Base-by-base conservation (phyloP, 2,888 invertebrate genomes). In the Bombyx huttoni region DNA sequence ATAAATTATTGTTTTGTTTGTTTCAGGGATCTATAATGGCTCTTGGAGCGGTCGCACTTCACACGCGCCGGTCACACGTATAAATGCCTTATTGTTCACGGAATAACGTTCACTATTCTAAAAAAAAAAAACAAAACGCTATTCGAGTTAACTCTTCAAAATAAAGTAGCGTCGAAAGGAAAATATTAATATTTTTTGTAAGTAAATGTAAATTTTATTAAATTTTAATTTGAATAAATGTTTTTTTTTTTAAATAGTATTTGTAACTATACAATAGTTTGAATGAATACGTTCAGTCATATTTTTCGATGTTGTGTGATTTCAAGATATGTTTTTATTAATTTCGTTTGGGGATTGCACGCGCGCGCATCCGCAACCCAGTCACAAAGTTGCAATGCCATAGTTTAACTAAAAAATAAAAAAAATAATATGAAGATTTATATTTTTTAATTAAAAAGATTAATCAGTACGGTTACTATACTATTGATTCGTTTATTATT, bases 331-430 rank as follows among this genome's bases (percentile, higher is more conserved):
- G 8, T 40, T 40, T 10, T 40, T 40, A 40, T 40, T 40, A 40
- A 40, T 40, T 10, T 40, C 12, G 13, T 10, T 13, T 13, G 2
- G 14, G 50, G 50, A 47, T 51, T 50, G 50, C 9, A 40, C 63
- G 67, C 66, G 67, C 66, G 67, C 62, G 72, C 67, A 69, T 70
- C 72, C 75, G 76, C 75, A 74, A 69, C 68, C 73, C 78, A 81
- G 81, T 84, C 84, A 81, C 83, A 82, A 83, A 81, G 72, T 78
- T 81, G 79, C 81, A 79, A 84, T 84, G 85, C 83, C 84, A 83
- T 84, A 82, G 75, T 75, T 70, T 72, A 71, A 72, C 70, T 65
- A 70, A 65, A 57, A 62, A 35, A 50, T 34, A 47, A 48, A 49
- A 49, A 51, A 52, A 51, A 51, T 3, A 24, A 24, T 3, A 24